phyloP scores from a whole-genome alignment of 2,113 vertebrate genomes.

The Mesembrinibis cayennensis region DNA sequence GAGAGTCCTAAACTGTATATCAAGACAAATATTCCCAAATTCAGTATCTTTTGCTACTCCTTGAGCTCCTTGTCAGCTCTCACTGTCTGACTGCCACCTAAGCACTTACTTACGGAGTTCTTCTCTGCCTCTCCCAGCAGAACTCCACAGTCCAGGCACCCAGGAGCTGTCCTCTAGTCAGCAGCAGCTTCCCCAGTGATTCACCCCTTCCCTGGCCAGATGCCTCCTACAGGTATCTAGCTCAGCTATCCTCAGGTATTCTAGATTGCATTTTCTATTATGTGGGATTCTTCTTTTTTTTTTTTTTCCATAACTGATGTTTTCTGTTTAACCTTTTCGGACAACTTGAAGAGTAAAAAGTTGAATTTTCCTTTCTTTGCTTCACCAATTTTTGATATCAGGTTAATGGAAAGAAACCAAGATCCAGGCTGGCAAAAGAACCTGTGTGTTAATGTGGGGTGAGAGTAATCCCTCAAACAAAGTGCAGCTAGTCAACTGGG shows the following conservation, averaged over 20 bases:
- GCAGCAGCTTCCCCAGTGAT: constrained; percentile 36
- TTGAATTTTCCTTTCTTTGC: not conserved
- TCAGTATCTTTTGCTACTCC: not conserved
- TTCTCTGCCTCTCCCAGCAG: constrained; percentile 60
- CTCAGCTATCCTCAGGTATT: constrained; percentile 48
- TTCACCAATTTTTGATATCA: not conserved
- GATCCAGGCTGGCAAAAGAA: not conserved
- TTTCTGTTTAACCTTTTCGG: not conserved
- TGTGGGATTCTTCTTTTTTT: not conserved
- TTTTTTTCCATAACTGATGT: not conserved
- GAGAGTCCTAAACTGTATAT: not conserved
- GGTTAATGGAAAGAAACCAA: not conserved
- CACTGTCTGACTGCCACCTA: not conserved
- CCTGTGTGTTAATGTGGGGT: not conserved
- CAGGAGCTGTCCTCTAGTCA: constrained; percentile 32
- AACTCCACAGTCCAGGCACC: constrained; percentile 27
- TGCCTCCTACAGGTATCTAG: constrained; percentile 37
- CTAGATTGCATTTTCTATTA: constrained; percentile 1
- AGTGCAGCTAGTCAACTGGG: not conserved
- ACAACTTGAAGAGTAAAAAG: not conserved
- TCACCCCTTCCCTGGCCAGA: constrained; percentile 13
- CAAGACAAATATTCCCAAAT: not conserved
- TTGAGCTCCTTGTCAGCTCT: not conserved
- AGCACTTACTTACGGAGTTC: not conserved
- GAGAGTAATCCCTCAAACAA: not conserved